Conservation (phyloP, 2,888 invertebrate genomes). For the Spicauda simplicius region DNA sequence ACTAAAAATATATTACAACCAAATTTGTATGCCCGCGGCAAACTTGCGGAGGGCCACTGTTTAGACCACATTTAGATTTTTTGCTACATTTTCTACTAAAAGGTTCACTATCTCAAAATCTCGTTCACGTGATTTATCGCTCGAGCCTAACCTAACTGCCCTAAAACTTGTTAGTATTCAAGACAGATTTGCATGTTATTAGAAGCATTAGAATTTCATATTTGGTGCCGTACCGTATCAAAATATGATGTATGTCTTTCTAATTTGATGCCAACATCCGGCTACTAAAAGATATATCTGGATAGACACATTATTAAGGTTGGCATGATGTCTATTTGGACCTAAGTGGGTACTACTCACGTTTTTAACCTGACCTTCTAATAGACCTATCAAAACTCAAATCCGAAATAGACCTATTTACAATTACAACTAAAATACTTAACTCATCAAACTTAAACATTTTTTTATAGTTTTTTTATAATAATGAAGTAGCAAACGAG, state of each 20-base stretch:
- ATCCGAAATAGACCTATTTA: no score
- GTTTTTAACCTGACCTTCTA: no score
- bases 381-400: no score
- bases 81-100: constrained; percentile 58
- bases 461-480: no score
- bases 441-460: no score
- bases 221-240: constrained; percentile 63
- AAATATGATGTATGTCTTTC: constrained; percentile 38
- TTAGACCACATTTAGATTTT: constrained; percentile 67
- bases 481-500: no score
- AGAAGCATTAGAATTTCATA: constrained; percentile 63
- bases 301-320: no score
- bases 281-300: constrained; percentile 5
- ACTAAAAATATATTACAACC: constrained; percentile 62
- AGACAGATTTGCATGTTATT: constrained; percentile 77
- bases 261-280: constrained; percentile 7
- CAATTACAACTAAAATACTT: no score
- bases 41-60: constrained; percentile 77
- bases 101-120: constrained; percentile 70
- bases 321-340: no score
- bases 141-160: constrained; percentile 54
- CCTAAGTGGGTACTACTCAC: no score
- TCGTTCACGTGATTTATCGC: constrained; percentile 72
- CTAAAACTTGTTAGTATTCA: constrained; percentile 78
- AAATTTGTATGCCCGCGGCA: constrained; percentile 67